These are phyloP conservation scores for Xenopus tropicalis DNA, from an alignment of 2,113 vertebrate genomes.

Conservation along the genomic window UCB_Xtro_10.0 CM004450.2:109002001-109002500, in stretches of 20 bases:
- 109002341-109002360: constrained; percentile 13
- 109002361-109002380: constrained; percentile 4
- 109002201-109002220: not conserved
- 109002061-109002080: not conserved
- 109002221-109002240: constrained; percentile 7
- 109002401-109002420: constrained; percentile 30
- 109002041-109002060: no score
- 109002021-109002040: constrained; percentile 16
- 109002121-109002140: constrained; percentile 20
- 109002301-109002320: constrained; percentile 31
- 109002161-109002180: not conserved
- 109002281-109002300: constrained; percentile 30
- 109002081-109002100: not conserved
- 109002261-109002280: constrained; percentile 37
- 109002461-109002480: constrained; percentile 37
- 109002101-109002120: not conserved
- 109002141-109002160: constrained; percentile 2
- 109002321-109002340: constrained; percentile 21
- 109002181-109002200: not conserved
- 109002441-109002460: constrained; percentile 33
- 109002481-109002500: constrained; percentile 30
- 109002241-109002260: constrained; percentile 10
- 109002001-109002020: not conserved
- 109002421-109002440: constrained; percentile 16
- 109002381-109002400: constrained; percentile 38